Evolutionary conservation across 92 coral and sea anemone genomes (phyloP).

Genomic region (Galaxea fascicularis): DNA sequence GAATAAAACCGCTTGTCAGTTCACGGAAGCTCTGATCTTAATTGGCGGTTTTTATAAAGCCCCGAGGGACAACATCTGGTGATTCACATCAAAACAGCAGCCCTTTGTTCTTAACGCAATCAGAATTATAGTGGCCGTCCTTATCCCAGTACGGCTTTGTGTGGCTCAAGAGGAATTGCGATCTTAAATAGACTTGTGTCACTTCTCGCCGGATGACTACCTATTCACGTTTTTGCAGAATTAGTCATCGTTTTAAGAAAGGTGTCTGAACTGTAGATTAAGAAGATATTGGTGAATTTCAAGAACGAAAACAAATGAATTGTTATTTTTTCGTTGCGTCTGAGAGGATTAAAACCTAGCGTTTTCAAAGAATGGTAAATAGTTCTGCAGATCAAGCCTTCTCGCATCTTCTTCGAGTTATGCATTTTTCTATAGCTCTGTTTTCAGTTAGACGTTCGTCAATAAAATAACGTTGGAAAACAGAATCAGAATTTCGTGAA

Average conservation of each 20-base stretch:
- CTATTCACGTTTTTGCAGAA: neutral
- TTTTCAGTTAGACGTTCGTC: neutral
- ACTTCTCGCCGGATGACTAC: neutral
- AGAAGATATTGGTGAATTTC: neutral
- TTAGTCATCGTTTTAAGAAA: neutral
- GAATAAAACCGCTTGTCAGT: conserved; percentile 22
- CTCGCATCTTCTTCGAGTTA: no score
- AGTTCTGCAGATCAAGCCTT: neutral
- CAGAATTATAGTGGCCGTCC: neutral
- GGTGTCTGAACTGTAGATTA: neutral
- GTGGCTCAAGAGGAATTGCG: neutral
- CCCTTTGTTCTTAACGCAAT: conserved; percentile 18
- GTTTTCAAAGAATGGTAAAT: neutral
- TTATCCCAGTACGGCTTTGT: neutral
- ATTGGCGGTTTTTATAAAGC: conserved; percentile 26
- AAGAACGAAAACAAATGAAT: neutral
- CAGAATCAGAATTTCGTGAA: neutral
- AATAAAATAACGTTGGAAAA: neutral
- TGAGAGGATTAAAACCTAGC: neutral
- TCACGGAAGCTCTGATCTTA: conserved; percentile 14
- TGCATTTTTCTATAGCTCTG: neutral
- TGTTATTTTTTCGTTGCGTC: neutral
- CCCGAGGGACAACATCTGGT: conserved; percentile 11
- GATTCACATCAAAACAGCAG: conserved; percentile 15
- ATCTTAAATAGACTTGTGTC: neutral